A percentile compares a stretch with the other conserved stretches of the same genome.
Conservation (phyloP, 2,113 vertebrate species). For the Riparia riparia region DNA sequence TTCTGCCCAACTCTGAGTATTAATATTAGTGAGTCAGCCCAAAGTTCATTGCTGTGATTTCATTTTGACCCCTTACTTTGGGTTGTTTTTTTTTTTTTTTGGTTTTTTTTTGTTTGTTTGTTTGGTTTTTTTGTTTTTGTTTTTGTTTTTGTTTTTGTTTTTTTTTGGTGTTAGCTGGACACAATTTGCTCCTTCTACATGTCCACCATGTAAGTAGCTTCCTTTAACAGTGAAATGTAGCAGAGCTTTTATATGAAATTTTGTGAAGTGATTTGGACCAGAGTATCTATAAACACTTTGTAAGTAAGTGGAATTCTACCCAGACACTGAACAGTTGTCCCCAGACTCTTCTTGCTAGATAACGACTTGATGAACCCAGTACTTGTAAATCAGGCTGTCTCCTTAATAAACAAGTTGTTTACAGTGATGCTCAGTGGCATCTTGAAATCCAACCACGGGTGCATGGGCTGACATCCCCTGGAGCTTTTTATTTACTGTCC, state of each 20-base stretch:
- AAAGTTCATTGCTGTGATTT: neutral
- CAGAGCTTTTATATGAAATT: neutral
- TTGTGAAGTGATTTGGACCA: neutral
- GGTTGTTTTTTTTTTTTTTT: too few species aligned
- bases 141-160: too few species aligned
- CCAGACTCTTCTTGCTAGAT: neutral
- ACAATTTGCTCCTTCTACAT: neutral
- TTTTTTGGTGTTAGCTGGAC: neutral
- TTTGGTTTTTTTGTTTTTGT: too few species aligned
- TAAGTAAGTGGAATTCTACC: neutral
- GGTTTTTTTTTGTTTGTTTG: neutral
- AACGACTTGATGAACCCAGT: neutral
- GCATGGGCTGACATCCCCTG: neutral
- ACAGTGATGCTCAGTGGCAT: neutral
- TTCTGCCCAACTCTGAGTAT: neutral
- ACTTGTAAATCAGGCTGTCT: conserved; percentile 13
- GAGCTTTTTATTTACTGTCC: neutral
- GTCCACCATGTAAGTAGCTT: neutral
- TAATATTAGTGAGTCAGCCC: neutral
- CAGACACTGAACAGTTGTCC: neutral
- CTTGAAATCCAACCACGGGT: neutral
- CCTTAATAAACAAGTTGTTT: neutral
- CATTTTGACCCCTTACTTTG: neutral
- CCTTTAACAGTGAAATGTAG: neutral
- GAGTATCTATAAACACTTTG: neutral